These are phyloP conservation scores for Eremophila alpestris DNA, from an alignment of 2,797 vertebrate species.

Conservation along the genomic window DNA sequence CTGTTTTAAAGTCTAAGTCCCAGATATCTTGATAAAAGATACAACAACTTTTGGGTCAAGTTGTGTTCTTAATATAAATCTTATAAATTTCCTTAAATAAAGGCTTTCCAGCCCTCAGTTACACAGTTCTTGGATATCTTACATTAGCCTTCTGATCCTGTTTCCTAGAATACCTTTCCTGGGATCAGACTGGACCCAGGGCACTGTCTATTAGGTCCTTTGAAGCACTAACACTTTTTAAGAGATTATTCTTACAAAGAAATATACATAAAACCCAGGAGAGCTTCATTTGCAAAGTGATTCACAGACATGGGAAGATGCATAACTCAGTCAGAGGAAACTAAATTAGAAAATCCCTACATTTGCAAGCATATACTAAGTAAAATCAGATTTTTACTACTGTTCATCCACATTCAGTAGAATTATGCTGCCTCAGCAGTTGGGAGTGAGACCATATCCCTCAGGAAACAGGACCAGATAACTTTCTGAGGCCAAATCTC, in stretches of 20 bases:
- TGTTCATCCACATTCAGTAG: neutral
- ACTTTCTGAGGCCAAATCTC: neutral
- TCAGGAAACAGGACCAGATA: neutral
- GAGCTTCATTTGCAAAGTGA: neutral
- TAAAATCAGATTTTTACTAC: neutral
- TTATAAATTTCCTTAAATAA: constrained; percentile 11
- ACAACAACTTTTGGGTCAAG: constrained; percentile 21
- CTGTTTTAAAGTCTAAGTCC: constrained; percentile 39
- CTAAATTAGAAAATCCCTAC: neutral
- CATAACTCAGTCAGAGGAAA: neutral
- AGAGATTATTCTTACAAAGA: neutral
- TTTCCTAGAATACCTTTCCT: neutral
- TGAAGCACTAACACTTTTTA: neutral
- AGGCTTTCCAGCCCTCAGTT: neutral
- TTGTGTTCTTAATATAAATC: neutral
- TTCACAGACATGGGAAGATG: neutral
- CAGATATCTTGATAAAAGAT: constrained; percentile 25
- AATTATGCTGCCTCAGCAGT: neutral
- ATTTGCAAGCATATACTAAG: neutral
- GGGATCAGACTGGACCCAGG: neutral
- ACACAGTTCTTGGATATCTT: neutral
- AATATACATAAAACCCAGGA: neutral
- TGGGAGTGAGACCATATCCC: neutral
- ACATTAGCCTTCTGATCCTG: neutral
- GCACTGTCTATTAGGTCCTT: neutral